A percentile compares a stretch with the other conserved stretches of the same genome.
Evolutionary conservation across 2,888 invertebrate species (phyloP).

Genomic region (Erebia ligea): DNA sequence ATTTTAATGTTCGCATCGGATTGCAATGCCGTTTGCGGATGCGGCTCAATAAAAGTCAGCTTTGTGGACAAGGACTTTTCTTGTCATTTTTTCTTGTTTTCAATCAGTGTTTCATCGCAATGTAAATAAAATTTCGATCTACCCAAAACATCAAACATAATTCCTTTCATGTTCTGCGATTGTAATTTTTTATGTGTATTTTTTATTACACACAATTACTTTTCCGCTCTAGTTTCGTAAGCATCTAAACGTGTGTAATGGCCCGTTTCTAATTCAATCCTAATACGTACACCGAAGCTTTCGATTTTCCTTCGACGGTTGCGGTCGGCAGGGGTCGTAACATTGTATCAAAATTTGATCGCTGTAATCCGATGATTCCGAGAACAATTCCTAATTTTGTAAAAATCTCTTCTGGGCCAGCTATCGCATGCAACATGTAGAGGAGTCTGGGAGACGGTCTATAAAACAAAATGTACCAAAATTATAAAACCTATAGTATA

Average conservation of each 20-base stretch:
- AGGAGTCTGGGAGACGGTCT: slow-evolving; percentile 64
- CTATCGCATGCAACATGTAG: slow-evolving; percentile 80
- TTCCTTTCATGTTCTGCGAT: no score
- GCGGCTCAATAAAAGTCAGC: no score
- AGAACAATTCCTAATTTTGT: slow-evolving; percentile 69
- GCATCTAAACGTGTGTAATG: slow-evolving; percentile 29
- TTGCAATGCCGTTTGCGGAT: no score
- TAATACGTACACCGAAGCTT: slow-evolving; percentile 55
- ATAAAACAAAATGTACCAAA: background rate
- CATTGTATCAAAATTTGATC: slow-evolving; percentile 83
- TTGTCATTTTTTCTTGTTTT: no score
- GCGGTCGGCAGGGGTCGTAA: slow-evolving; percentile 61
- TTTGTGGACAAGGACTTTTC: no score
- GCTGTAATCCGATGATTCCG: slow-evolving; percentile 84
- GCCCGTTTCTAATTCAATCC: slow-evolving; percentile 29
- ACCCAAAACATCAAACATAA: background rate
- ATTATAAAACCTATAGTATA: no score
- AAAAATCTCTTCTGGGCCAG: slow-evolving; percentile 82
- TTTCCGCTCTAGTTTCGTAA: slow-evolving; percentile 23
- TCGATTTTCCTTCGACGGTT: slow-evolving; percentile 54
- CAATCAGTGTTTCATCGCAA: no score
- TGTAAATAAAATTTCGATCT: background rate
- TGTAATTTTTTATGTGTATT: background rate
- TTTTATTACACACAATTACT: background rate
- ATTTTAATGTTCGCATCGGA: no score